Evolutionary conservation across 1,140 invertebrate species (phyloP).

Genomic region (Leptinotarsa lineolata): DNA sequence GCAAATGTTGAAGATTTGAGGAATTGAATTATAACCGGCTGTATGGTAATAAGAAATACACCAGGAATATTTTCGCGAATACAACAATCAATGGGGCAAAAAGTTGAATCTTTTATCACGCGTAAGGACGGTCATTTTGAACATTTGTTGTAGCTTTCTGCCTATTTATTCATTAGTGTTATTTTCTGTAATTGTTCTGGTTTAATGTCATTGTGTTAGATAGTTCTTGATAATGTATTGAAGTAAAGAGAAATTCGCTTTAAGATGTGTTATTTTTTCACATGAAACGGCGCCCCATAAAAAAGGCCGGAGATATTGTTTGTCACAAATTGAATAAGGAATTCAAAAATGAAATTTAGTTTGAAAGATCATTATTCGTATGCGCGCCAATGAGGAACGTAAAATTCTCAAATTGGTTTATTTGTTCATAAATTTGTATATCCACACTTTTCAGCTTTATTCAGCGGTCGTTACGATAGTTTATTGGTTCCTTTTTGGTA

Average conservation of each 20-base stretch:
- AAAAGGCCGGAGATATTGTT: not conserved
- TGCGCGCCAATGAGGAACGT: not conserved
- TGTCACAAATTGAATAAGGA: not conserved
- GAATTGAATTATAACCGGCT: not conserved
- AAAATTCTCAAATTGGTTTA: not conserved
- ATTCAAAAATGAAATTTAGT: not conserved
- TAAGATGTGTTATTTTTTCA: not conserved
- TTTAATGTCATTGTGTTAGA: not conserved
- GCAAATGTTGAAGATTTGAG: not conserved
- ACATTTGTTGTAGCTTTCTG: not conserved
- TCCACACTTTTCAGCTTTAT: too few species aligned
- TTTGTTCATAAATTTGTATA: too few species aligned
- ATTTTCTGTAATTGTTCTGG: not conserved
- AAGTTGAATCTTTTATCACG: not conserved
- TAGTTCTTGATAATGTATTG: constrained; percentile 5
- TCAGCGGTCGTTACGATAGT: too few species aligned
- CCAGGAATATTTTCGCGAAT: not conserved
- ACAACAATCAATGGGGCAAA: not conserved
- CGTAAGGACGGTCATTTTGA: not conserved
- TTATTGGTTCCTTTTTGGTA: too few species aligned
- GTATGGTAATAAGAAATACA: not conserved
- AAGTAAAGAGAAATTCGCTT: not conserved
- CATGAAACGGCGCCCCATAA: not conserved
- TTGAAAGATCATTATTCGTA: not conserved
- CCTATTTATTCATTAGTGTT: not conserved